Conservation (phyloP, 2,888 invertebrate genomes). For the Dicycla oo region DNA sequence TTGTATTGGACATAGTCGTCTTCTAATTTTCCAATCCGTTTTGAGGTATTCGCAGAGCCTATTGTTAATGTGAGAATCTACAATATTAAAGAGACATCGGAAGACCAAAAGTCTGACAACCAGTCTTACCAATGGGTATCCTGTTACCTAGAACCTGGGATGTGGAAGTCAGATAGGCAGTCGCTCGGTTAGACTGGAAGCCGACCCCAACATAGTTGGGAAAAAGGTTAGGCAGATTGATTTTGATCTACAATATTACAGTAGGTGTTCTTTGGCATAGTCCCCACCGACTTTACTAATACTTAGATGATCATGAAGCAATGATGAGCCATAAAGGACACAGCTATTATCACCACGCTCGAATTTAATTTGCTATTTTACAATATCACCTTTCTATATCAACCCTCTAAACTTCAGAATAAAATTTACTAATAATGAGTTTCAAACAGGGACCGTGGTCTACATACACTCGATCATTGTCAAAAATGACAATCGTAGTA, state of each 20-base stretch:
- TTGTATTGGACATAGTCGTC: not conserved
- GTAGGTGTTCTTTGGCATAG: not conserved
- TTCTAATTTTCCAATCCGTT: too few species aligned
- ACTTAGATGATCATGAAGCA: not conserved
- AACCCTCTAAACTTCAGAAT: constrained; percentile 17
- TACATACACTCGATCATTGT: constrained; percentile 63
- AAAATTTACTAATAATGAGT: constrained; percentile 51
- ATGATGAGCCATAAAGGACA: not conserved
- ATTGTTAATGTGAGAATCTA: too few species aligned
- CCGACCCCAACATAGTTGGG: too few species aligned
- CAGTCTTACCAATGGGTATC: too few species aligned
- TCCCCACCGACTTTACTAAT: not conserved
- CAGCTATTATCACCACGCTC: not conserved
- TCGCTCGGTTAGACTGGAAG: too few species aligned
- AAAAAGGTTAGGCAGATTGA: too few species aligned
- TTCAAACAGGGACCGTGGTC: constrained; percentile 51
- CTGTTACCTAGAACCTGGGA: too few species aligned
- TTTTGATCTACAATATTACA: too few species aligned
- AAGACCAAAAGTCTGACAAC: too few species aligned
- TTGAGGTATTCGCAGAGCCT: not conserved
- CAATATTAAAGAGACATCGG: too few species aligned
- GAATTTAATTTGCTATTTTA: constrained; percentile 11
- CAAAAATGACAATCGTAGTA: constrained; percentile 63
- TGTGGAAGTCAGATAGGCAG: too few species aligned
- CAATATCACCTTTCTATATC: constrained; percentile 22